Base-by-base conservation (phyloP, 2,888 invertebrate genomes). In the Heliconius charithonia region DNA sequence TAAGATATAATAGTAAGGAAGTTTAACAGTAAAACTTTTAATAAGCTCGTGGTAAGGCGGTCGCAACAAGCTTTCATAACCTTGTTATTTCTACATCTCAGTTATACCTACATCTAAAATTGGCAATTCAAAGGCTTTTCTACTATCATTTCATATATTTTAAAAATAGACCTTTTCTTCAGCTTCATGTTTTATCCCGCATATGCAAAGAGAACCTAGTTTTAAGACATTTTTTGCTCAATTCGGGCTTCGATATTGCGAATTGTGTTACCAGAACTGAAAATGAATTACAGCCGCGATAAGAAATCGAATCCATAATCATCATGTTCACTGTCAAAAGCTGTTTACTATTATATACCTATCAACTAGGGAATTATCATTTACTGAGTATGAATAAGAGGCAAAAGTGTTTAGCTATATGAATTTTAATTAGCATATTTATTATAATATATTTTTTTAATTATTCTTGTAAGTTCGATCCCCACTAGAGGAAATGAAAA, bases 401-500 rank as follows among this genome's bases (percentile, higher is more conserved):
- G 16, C 45, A 45, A 16, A 41, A 45, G 37, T 37, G 10, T 37
- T 9, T 32, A 45, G 45, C 16, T 45, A 45, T 16, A 45, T 45
- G 4, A 45, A 45, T 45, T 16, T 45, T 45, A 45, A 41, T 41
- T 41, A 41, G 10, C 12, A 41, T 41, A 41, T 41, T 41, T 41
- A 10, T 41, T 3, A 45, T 45, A 45, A 16, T 4, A 32, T 4
- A 16, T 45, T 56, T 22, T 56, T 10, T 9, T 9, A 9, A 56
- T 22, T 56, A n/a, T 22, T 22, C 9, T 56, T 56, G 22, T 56
- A 56, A 59, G n/a, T 4, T 32, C 32, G 9, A 32, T 32, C 32
- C 4, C 4, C 32, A 32, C 82, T 85, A 83, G 32, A 32, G 37
- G 32, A 32, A 32, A 32, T 32, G 87, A 88, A 86, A 32, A 32